Percentiles rank a stretch among this genome's conserved stretches.
Evolutionary conservation across 2,888 invertebrate species (phyloP).

Genomic region (Coleophora flavipennella): DNA sequence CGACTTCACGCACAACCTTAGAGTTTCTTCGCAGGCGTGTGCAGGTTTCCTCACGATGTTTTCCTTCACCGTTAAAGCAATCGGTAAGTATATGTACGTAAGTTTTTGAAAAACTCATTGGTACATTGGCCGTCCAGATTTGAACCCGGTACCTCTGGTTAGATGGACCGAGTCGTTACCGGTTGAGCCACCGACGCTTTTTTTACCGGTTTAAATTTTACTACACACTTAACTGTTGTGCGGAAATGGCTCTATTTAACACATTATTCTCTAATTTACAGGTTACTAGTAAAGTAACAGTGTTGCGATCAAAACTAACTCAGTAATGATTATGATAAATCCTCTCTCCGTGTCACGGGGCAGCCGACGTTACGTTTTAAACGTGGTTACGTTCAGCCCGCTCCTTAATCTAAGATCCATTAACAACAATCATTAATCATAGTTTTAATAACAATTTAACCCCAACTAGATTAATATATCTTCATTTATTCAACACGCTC

Average conservation of each 20-base stretch:
- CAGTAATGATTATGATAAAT: conserved; percentile 65
- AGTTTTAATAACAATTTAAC: conserved; percentile 73
- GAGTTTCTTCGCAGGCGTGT: too few species aligned
- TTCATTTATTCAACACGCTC: conserved; percentile 58
- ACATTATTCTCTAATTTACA: conserved; percentile 25
- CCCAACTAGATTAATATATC: conserved; percentile 71
- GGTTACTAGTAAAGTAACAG: conserved; percentile 23
- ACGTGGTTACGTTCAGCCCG: conserved; percentile 54
- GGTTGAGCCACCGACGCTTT: too few species aligned
- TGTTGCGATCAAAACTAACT: conserved; percentile 38
- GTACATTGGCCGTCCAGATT: too few species aligned
- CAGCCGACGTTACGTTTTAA: conserved; percentile 53
- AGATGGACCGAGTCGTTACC: too few species aligned
- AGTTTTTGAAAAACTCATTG: too few species aligned
- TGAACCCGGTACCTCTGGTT: too few species aligned
- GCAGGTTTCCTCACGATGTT: too few species aligned
- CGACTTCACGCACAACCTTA: too few species aligned
- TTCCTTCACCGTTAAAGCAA: too few species aligned
- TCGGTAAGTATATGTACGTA: too few species aligned
- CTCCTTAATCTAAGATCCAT: conserved; percentile 67
- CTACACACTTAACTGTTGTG: not conserved
- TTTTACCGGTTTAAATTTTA: too few species aligned
- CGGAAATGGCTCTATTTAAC: conserved; percentile 27
- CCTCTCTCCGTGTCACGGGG: conserved; percentile 46
- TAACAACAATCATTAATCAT: conserved; percentile 66